Conservation (phyloP, 1,140 invertebrate species). For the Saxidomus purpurata region DNA sequence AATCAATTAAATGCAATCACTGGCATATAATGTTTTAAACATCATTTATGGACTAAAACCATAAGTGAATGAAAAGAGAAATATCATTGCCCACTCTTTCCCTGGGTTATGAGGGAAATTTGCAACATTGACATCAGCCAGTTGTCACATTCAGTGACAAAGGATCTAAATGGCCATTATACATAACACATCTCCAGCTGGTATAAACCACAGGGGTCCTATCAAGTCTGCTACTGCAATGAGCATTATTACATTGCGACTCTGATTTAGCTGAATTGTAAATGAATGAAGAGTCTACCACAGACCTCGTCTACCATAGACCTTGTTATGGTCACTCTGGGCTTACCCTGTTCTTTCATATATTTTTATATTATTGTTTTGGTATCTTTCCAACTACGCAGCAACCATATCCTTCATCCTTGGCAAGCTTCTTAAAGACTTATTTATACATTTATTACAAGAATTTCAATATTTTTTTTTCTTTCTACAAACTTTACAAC, state of each 20-base stretch:
- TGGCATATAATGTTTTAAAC: not conserved
- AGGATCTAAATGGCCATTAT: not conserved
- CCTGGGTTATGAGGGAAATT: not conserved
- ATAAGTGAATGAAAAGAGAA: no score
- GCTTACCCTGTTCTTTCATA: not conserved
- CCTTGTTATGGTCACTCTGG: not conserved
- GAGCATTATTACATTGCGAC: not conserved
- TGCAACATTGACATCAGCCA: not conserved
- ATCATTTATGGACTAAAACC: not conserved
- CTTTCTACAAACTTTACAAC: no score
- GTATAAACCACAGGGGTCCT: not conserved
- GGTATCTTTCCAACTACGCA: no score
- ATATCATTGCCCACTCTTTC: no score
- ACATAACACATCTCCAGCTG: not conserved
- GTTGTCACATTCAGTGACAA: not conserved
- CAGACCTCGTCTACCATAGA: not conserved
- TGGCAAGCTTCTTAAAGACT: no score
- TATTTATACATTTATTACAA: no score
- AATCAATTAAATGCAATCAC: not conserved
- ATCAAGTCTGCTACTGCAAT: not conserved
- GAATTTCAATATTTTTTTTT: no score
- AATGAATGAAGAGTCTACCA: not conserved
- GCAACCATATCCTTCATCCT: no score
- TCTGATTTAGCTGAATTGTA: not conserved
- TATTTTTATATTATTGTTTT: no score